Evolutionary conservation across 2,113 vertebrate genomes (phyloP).

Genomic region (Otocyon megalotis): DNA sequence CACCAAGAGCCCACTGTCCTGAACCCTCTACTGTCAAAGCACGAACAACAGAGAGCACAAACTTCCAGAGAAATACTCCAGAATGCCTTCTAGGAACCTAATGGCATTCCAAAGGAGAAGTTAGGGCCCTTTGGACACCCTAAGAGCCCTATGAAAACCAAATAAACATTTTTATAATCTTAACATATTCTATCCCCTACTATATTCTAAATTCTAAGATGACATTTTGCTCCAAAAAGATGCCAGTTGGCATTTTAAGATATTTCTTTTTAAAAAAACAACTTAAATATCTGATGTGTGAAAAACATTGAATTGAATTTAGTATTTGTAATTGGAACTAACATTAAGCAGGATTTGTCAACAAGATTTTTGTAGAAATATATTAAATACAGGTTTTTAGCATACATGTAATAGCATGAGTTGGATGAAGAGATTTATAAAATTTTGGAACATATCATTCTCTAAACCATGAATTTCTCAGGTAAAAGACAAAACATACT

Average conservation of each 20-base stretch:
- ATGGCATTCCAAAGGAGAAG: background rate
- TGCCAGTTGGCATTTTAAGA: background rate
- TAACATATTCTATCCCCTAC: background rate
- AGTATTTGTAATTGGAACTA: constrained; percentile 52
- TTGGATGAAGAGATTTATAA: background rate
- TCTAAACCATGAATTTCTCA: background rate
- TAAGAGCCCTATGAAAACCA: background rate
- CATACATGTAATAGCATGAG: background rate
- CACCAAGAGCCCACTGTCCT: background rate
- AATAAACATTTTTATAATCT: background rate
- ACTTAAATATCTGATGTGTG: background rate
- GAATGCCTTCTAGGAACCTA: background rate
- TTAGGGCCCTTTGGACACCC: background rate
- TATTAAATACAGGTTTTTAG: background rate
- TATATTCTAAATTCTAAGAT: constrained; percentile 26
- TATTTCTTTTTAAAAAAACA: constrained; percentile 37
- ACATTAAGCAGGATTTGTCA: background rate
- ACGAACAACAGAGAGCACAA: background rate
- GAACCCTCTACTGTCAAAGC: no score
- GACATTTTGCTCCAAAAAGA: constrained; percentile 52
- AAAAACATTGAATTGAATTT: constrained; percentile 49
- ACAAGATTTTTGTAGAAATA: constrained; percentile 6
- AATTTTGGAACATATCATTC: background rate
- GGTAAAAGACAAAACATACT: background rate
- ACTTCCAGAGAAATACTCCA: background rate